A percentile compares a stretch with the other conserved stretches of the same genome.
Evolutionary conservation across 2,888 invertebrate genomes (phyloP).

Genomic region (Nasonovia ribisnigri): DNA sequence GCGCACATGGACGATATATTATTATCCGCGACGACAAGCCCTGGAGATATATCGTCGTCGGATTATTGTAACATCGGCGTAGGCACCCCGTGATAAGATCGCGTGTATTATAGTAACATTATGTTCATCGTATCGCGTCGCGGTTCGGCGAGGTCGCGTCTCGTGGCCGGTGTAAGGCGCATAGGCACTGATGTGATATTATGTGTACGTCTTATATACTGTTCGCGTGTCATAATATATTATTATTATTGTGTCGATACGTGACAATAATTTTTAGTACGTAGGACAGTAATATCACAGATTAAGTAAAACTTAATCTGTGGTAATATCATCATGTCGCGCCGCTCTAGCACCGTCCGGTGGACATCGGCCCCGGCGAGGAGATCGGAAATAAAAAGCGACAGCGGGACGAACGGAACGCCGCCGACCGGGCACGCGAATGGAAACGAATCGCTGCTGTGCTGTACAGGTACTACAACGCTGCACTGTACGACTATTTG

Average conservation of each 20-base stretch:
- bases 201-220: background rate
- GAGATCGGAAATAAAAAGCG: background rate
- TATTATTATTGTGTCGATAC: background rate
- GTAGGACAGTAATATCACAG: background rate
- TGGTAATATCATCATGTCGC: background rate
- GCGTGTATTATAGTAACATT: background rate
- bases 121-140: constrained; percentile 10
- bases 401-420: background rate
- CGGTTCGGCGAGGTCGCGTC: background rate
- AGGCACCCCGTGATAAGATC: background rate
- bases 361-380: background rate
- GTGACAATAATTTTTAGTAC: background rate
- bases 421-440: background rate
- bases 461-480: background rate
- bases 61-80: constrained; percentile 28
- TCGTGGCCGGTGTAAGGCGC: too few relatives aligned
- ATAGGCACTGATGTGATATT: too few relatives aligned
- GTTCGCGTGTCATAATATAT: background rate
- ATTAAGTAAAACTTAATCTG: too few relatives aligned
- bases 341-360: background rate
- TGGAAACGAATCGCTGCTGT: background rate
- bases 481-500: too few relatives aligned
- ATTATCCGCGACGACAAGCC: background rate
- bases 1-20: background rate
- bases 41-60: constrained; percentile 2